Evolutionary conservation across 1,140 invertebrate species (phyloP), one percentile per base, ranked within the genome.

Genomic region (Metaphire vulgaris): DNA sequence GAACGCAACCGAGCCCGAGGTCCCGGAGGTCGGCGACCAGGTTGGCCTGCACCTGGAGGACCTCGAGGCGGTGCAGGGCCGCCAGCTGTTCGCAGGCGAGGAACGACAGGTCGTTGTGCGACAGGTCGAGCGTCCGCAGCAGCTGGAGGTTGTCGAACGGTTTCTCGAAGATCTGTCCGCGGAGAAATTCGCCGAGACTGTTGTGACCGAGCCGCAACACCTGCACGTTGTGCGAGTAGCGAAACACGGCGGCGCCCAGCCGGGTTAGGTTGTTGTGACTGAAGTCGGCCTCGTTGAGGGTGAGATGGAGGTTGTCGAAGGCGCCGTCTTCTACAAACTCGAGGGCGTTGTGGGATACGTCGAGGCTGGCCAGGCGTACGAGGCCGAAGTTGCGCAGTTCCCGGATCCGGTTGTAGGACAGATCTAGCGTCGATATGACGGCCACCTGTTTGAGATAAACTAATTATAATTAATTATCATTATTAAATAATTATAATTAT

Each of bases 81-180:
- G 26, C 31, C 21, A 72, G 56, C 68, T 76, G 75, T 1, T 16
- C 32, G n/a, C 16, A 28, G 1, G 16, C 12, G n/a, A 76, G n/a
- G 30, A 41, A 75, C 15, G 69, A 71, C n/a, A 86, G 33, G 33
- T 76, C 33, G 78, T 85, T 85, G 30, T 80, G 1, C 14, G 75
- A 72, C n/a, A 85, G 56, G 69, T 84, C 75, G 26, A 85, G 68
- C 2, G 75, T 72, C 32, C 81, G 79, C 16, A 86, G 74, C 2
- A 73, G 75, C 29, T 72, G 71, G 15, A 78, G 56, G 32, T 41
- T 73, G 2, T 29, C 41, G 72, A 73, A 73, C 28, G 72, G 72
- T 6, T 68, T 31, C 1, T 31, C 33, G 29, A 77, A 66, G 71
- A 32, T 32, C 29, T 30, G 33, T n/a, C 41, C 41, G 41, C 6